Percentiles rank a stretch among this genome's conserved stretches.
Conservation (phyloP, 2,113 vertebrate species). For the Patagioenas fasciata region DNA sequence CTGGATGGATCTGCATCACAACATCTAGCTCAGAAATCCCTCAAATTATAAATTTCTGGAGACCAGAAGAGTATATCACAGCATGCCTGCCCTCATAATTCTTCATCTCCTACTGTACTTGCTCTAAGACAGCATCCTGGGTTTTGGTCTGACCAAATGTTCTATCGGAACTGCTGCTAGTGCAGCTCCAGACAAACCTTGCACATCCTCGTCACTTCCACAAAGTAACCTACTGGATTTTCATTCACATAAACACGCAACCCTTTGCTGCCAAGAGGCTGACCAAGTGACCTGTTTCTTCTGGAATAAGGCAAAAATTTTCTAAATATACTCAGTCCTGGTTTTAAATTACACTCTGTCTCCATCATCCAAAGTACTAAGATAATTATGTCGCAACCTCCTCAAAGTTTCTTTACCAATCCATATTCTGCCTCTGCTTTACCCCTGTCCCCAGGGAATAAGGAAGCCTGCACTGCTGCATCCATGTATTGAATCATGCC, state of each 20-base stretch:
- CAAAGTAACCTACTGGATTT: not conserved
- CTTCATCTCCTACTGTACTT: not conserved
- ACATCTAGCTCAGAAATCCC: not conserved
- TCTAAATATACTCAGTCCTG: not conserved
- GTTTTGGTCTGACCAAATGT: not conserved
- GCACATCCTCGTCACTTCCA: not conserved
- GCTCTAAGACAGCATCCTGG: not conserved
- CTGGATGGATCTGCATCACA: not conserved
- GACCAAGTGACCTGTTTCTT: not conserved
- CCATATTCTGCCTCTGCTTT: not conserved
- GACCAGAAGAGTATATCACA: not conserved
- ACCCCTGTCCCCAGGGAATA: not conserved
- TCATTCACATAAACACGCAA: not conserved
- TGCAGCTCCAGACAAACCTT: not conserved
- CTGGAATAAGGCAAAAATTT: not conserved
- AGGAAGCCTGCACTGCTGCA: not conserved
- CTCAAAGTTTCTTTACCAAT: not conserved
- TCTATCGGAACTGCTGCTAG: not conserved
- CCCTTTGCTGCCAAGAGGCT: not conserved
- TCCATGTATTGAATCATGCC: not conserved
- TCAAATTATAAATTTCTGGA: not conserved
- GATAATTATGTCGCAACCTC: not conserved
- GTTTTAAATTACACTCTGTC: not conserved
- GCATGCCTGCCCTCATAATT: not conserved
- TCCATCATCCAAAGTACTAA: not conserved